Conservation (phyloP, 2,888 invertebrate species). For the Cephus pulcher region DNA sequence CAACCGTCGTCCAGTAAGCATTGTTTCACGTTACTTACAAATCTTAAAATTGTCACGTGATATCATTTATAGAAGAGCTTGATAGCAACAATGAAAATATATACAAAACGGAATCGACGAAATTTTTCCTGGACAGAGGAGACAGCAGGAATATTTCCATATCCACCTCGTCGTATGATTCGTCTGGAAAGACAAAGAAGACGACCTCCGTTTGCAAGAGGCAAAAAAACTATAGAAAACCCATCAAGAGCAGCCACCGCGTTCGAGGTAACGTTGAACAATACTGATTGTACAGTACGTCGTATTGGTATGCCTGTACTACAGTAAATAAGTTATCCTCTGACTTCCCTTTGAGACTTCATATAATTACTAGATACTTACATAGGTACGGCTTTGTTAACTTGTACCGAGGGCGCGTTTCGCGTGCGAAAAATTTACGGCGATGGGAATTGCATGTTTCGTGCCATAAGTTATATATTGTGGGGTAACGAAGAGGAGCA, state of each 20-base stretch:
- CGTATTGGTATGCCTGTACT: background rate
- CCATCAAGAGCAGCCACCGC: background rate
- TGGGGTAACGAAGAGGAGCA: constrained; percentile 57
- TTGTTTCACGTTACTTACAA: background rate
- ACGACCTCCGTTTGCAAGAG: background rate
- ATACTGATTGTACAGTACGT: background rate
- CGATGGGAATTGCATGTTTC: constrained; percentile 61
- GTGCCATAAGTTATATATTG: constrained; percentile 56
- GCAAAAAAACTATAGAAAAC: background rate
- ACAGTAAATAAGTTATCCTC: background rate
- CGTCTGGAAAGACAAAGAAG: background rate
- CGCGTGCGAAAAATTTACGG: constrained; percentile 57
- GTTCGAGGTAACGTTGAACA: background rate
- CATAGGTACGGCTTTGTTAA: constrained; percentile 51
- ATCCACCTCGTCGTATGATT: background rate
- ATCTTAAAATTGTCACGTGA: background rate
- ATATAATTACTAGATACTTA: constrained; percentile 9
- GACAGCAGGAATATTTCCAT: constrained; percentile 30
- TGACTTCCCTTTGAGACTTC: background rate
- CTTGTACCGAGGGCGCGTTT: constrained; percentile 52
- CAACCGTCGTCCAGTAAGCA: background rate
- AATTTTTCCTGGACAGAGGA: constrained; percentile 35
- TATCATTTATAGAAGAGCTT: constrained; percentile 27
- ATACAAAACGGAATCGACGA: constrained; percentile 15
- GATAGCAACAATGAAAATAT: constrained; percentile 37